Evolutionary conservation across 2,797 vertebrate species (phyloP).

Genomic region (Atherinosoma microstoma): DNA sequence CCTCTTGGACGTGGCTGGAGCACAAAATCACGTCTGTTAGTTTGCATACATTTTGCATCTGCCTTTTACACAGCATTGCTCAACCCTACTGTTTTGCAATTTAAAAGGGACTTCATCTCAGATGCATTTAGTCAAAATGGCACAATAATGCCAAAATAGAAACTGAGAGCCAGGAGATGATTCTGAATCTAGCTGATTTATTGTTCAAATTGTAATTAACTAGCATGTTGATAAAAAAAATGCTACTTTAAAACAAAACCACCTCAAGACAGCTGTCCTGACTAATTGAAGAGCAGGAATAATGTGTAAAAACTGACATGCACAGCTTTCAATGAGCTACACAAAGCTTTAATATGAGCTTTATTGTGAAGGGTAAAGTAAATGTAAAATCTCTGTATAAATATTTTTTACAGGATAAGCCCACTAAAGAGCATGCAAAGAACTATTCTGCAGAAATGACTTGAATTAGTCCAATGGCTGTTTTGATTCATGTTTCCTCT

Average conservation of each 20-base stretch:
- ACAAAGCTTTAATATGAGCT: neutral
- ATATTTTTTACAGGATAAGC: neutral
- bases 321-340: too few relatives aligned
- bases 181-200: neutral
- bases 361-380: conserved; percentile 11
- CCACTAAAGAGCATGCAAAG: neutral
- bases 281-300: neutral
- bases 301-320: neutral
- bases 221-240: neutral
- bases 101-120: neutral
- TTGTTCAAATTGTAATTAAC: neutral
- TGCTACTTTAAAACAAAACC: neutral
- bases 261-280: neutral
- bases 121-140: neutral
- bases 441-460: neutral
- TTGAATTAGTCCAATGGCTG: conserved; percentile 4
- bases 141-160: neutral
- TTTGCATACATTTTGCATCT: neutral
- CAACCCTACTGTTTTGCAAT: neutral
- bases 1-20: neutral
- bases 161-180: neutral
- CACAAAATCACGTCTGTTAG: neutral
- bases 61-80: neutral
- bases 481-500: conserved; percentile 37
- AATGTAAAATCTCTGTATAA: conserved; percentile 3